Evolutionary conservation across 2,888 invertebrate genomes (phyloP), one percentile per base, ranked within the genome.

Genomic region (Pterostichus madidus): DNA sequence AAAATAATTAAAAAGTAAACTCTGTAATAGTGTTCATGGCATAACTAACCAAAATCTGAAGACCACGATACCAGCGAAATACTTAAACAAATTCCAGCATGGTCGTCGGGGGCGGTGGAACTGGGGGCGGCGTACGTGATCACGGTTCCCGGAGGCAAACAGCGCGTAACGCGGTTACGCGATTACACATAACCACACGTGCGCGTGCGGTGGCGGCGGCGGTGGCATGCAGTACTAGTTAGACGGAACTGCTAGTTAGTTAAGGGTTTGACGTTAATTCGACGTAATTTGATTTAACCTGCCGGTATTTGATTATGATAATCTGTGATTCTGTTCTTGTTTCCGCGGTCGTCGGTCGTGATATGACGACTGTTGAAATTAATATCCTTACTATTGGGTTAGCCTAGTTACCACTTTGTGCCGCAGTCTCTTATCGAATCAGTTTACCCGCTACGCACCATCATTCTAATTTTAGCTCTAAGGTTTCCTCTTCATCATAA

Each of bases 221-320:
- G 15, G 76, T 53, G 32, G 76, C n/a, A 32, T 52, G n/a, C 39
- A 10, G 77, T 32, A 64, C 81, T 82, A 82, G 81, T 82, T 76
- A 82, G 75, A 82, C 44, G 75, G 59, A 87, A 87, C 87, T 87
- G 87, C 87, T 86, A 88, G 88, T 88, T 88, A 88, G 88, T 88
- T 88, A 87, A 87, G 88, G 86, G 88, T 85, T 83, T 88, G 87
- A 88, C 88, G 88, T 76, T 88, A 89, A 88, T 89, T 88, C 87
- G 86, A 85, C 84, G 86, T 89, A 89, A 89, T 89, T 88, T 86
- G 87, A 89, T 89, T 83, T 83, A 64, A 77, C 83, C 76, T 88
- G 88, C 87, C 86, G 85, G 86, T 86, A 89, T 89, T 88, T 88
- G 88, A 89, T 89, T 89, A 89, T 89, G 88, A 88, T 88, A 89